Base-by-base conservation (phyloP, 2,113 vertebrate species). In the Marmota monax region DNA sequence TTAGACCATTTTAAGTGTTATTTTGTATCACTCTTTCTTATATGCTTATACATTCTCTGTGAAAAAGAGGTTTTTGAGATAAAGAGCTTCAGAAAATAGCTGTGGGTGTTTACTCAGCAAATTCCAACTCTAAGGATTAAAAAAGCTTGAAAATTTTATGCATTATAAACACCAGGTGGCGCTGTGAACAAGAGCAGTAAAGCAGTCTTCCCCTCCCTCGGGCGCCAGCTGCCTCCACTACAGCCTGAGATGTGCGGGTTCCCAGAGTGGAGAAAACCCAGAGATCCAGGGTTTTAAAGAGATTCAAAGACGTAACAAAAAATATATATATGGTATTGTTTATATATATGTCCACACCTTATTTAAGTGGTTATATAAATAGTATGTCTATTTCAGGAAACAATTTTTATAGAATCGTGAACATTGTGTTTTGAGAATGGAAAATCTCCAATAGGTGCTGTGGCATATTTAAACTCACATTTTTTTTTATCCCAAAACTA, bases 131-230 rank as follows among this genome's bases (percentile, higher is more conserved):
- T 61, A 32, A 39, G 34, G 51, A 45, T 29, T 0, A 1, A 86
- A 67, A 76, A 42, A 65, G n/a, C 18, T 8, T 83, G 82, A 48
- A 2, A 11, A 17, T 16, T 87, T 45, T 74, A 70, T 37, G 37
- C 34, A 12, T 27, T 48, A 8, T n/a, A 1, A 95, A 78, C 96
- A 48, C 56, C 42, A 95, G 90, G n/a, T 80, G 97, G 80, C 89
- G 51, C 93, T 56, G 63, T 4, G 11, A 79, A 17, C 94, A 82
- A 94, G 70, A 2, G 27, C 18, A 2, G 23, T 25, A n/a, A 45
- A n/a, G 3, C n/a, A 32, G 4, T 8, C 37, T n/a, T 45, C 34
- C 18, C 74, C 11, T 7, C 51, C 14, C 20, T 7, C 70, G 16
- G 23, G 51, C 16, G 14, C 27, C 8, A 14, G n/a, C 1, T 6